Percentiles rank a stretch among this genome's conserved stretches.
Conservation (phyloP, 2,888 invertebrate genomes). For the Acleris emargana region DNA sequence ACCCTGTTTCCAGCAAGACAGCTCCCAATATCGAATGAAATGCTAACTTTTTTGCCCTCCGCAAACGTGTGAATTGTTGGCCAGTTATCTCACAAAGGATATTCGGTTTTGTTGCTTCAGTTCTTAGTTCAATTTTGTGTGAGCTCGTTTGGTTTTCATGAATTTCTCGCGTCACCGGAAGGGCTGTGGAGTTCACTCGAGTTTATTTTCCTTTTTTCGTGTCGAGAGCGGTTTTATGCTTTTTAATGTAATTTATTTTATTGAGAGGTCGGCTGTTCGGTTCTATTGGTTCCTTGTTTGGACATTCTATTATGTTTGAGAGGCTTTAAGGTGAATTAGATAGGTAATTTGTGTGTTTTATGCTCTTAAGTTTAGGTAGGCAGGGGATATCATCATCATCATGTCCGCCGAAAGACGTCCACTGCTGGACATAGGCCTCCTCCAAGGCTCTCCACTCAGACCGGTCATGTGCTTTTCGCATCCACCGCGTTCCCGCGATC, state of each 20-base stretch:
- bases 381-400: too few relatives aligned
- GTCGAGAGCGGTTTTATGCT: conserved; percentile 37
- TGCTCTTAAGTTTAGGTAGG: too few relatives aligned
- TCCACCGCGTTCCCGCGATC: too few relatives aligned
- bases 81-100: conserved; percentile 37
- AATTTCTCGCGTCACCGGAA: conserved; percentile 49
- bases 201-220: conserved; percentile 48
- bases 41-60: conserved; percentile 43
- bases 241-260: conserved; percentile 36
- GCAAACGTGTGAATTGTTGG: conserved; percentile 44
- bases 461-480: too few relatives aligned
- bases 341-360: not conserved
- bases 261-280: conserved; percentile 27
- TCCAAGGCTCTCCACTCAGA: too few relatives aligned
- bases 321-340: conserved; percentile 1
- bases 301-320: conserved; percentile 9
- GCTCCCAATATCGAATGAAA: conserved; percentile 31
- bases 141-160: conserved; percentile 36
- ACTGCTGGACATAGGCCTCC: too few relatives aligned
- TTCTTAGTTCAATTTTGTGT: conserved; percentile 39
- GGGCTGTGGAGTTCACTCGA: conserved; percentile 48
- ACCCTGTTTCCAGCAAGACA: conserved; percentile 40
- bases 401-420: too few relatives aligned
- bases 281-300: conserved; percentile 24
- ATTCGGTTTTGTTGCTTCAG: conserved; percentile 42